Evolutionary conservation across 1,140 invertebrate genomes (phyloP).

Genomic region (Drosophila auraria): DNA sequence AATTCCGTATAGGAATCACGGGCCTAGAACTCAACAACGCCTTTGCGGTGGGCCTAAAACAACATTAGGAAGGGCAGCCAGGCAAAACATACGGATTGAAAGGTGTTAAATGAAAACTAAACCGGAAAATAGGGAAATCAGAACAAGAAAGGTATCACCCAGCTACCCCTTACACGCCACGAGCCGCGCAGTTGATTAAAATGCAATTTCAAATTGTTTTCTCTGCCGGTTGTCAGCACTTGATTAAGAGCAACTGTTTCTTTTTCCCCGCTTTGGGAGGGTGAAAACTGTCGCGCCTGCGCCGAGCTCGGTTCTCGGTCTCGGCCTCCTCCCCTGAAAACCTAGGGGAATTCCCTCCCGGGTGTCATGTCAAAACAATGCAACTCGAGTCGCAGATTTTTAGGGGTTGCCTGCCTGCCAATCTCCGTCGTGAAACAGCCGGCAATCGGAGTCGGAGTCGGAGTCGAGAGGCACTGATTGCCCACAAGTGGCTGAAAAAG

Average conservation of each 20-base stretch:
- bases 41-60: conserved; percentile 71
- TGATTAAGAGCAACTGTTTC: conserved; percentile 75
- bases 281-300: conserved; percentile 45
- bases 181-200: conserved; percentile 73
- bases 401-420: conserved; percentile 47
- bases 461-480: conserved; percentile 59
- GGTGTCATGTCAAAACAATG: conserved; percentile 83
- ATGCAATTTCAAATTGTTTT: conserved; percentile 79
- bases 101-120: conserved; percentile 79
- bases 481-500: conserved; percentile 59
- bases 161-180: conserved; percentile 22
- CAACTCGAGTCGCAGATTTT: conserved; percentile 59
- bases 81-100: conserved; percentile 35
- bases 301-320: not conserved
- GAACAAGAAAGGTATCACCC: not conserved
- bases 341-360: conserved; percentile 9
- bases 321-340: not conserved
- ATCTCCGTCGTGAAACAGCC: conserved; percentile 17
- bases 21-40: conserved; percentile 23
- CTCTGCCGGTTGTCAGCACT: conserved; percentile 74
- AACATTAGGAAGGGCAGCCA: conserved; percentile 60
- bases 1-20: conserved; percentile 9
- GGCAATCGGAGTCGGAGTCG: conserved; percentile 8
- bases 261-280: conserved; percentile 16
- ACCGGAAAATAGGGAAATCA: conserved; percentile 24